phyloP scores from a whole-genome alignment of 2,888 invertebrate species.

The Pecten maximus region DNA sequence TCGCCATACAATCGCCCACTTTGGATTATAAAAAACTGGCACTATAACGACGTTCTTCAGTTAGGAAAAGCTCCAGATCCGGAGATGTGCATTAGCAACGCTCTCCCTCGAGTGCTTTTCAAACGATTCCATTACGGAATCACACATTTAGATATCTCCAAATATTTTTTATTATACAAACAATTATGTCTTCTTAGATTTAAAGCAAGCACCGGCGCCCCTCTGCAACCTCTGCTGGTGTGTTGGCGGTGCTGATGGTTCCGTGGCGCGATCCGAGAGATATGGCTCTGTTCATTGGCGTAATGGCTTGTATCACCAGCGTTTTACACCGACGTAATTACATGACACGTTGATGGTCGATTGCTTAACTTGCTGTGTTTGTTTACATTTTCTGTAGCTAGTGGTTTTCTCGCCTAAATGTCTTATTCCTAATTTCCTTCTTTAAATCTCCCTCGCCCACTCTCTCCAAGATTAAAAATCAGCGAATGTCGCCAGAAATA shows the following conservation, averaged over 20 bases:
- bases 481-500: background rate
- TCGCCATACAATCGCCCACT: background rate
- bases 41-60: background rate
- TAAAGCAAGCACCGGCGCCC: background rate
- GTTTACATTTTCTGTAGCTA: background rate
- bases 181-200: conserved; percentile 15
- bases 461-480: background rate
- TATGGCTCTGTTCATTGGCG: background rate
- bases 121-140: conserved; percentile 16
- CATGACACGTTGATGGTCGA: conserved; percentile 15
- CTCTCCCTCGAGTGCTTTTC: conserved; percentile 21
- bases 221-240: background rate
- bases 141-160: conserved; percentile 32
- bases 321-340: conserved; percentile 11
- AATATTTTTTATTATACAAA: conserved; percentile 23
- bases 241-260: background rate
- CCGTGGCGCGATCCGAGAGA: background rate
- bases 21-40: background rate
- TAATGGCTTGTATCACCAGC: background rate
- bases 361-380: conserved; percentile 8
- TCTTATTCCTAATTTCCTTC: background rate
- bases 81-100: conserved; percentile 11
- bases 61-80: background rate
- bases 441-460: background rate
- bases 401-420: background rate